Base-by-base conservation (phyloP, 2,113 vertebrate genomes). In the Camelus bactrianus region DNA sequence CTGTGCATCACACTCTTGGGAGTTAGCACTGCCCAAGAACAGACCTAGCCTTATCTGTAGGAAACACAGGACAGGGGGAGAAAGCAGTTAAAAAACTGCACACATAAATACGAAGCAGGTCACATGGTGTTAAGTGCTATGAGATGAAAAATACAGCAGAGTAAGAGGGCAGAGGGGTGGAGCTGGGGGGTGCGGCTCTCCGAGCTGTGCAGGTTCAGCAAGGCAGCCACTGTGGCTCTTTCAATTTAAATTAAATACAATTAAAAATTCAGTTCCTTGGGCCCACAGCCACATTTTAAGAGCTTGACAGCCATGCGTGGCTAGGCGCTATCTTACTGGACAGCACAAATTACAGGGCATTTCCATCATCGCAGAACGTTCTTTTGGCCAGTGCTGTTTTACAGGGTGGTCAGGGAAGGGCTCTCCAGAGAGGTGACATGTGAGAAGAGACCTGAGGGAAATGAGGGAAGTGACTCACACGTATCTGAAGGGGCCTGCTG, bases 1-100 rank as follows among this genome's bases (percentile, higher is more conserved):
- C 54, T 73, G 19, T 4, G 32, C 0, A 6, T 11, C 6, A 30
- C 1, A 2, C 16, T 79, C 13, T 12, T 6, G 2, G 28, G n/a
- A 35, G 11, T 84, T 35, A 67, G 58, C 9, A 8, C 42, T 26
- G 26, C 52, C 81, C 65, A 58, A 93, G 38, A 79, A 64, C 22
- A 93, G 19, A 42, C 0, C 46, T 62, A 83, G n/a, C 3, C 85
- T 22, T 32, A 26, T 32, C 58, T 42, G 32, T 35, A 48, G 26
- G 83, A 70, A 35, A 38, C 20, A 38, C 1, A 15, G 8, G 4
- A 32, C 32, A 46, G 26, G 0, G 28, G 30, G 46, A 82, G 52
- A 87, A 75, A 52, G 5, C 48, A n/a, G 73, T 10, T 32, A 8
- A 58, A 56, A 30, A 58, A 2, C 52, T 30, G 22, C 20, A 38